Evolutionary conservation across 2,113 vertebrate genomes (phyloP).

Genomic region (Sus scrofa): DNA sequence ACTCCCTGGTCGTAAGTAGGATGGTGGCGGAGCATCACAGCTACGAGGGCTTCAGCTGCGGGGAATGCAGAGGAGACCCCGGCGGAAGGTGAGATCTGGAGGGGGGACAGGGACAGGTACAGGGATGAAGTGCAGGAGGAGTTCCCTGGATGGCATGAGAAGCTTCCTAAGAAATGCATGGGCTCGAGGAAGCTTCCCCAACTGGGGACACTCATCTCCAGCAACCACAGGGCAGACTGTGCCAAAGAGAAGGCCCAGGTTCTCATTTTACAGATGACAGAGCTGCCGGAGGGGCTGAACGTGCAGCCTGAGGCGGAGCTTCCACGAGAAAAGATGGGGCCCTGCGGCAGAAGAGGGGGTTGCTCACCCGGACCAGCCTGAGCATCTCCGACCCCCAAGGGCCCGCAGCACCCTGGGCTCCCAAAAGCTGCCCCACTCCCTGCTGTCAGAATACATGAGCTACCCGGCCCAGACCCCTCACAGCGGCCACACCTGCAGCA

Average conservation of each 20-base stretch:
- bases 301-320: background rate
- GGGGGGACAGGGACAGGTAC: too few species aligned
- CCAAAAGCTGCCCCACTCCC: background rate
- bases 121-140: background rate
- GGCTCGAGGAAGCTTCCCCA: background rate
- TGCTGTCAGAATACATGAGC: background rate
- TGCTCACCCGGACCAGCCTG: background rate
- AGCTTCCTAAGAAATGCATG: background rate
- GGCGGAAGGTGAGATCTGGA: background rate
- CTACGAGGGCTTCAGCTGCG: too few species aligned
- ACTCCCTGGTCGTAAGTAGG: background rate
- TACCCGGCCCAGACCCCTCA: background rate
- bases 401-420: background rate
- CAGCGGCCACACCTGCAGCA: too few species aligned
- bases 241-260: background rate
- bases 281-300: too few species aligned
- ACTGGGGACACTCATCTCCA: background rate
- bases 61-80: too few species aligned
- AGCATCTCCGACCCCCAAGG: background rate
- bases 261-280: background rate
- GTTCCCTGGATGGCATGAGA: background rate
- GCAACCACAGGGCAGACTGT: background rate
- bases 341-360: too few species aligned
- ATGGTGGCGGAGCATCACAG: fast-evolving
- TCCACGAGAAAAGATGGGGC: background rate